Base-by-base conservation (phyloP, 1,140 invertebrate species). In the Aphelenchoides besseyi region DNA sequence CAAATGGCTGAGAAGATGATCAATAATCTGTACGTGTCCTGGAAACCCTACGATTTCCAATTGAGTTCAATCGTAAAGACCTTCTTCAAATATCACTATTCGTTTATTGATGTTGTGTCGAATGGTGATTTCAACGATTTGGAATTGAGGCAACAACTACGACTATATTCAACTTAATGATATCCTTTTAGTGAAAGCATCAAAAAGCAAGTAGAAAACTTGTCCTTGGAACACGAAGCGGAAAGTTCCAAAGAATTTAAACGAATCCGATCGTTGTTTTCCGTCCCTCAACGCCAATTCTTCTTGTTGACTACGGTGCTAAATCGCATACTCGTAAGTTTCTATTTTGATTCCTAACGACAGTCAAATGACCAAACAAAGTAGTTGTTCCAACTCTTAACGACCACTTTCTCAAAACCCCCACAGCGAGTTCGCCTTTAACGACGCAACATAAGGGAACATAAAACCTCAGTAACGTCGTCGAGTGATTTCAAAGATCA, bases 201-300 rank as follows among this genome's bases (percentile, higher is more conserved):
- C 28, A 5, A 59, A 23, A 35, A 59, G 62, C 62, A 53, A 53
- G 28, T 64, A 5, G 62, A 64, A 53, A 5, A 64, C 12, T 29
- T 64, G 12, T 64, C 62, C 3, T 52, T 64, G 62, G 62, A 64
- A 59, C 28, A 64, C 33, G 28, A 64, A 5, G 36, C 3, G 5
- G 62, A 64, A 59, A 64, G 62, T 28, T 53, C 26, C 5, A 64
- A 64, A 29, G 62, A 64, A n/a, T 64, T 52, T 3, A 64, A 64
- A 23, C 3, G 28, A 9, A 35, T 64, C 26, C 23, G 23, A 5
- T 5, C 12, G 8, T 29, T 64, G 12, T 64, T 64, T 28, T 5
- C 3, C 62, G 62, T 64, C 9, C 28, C 62, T 8, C 3, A 52
- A 8, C 5, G 33, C 5, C 3, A 64, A 52, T 64, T 64, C 23